Conservation (phyloP, 2,797 vertebrate species). For the Parambassis ranga region DNA sequence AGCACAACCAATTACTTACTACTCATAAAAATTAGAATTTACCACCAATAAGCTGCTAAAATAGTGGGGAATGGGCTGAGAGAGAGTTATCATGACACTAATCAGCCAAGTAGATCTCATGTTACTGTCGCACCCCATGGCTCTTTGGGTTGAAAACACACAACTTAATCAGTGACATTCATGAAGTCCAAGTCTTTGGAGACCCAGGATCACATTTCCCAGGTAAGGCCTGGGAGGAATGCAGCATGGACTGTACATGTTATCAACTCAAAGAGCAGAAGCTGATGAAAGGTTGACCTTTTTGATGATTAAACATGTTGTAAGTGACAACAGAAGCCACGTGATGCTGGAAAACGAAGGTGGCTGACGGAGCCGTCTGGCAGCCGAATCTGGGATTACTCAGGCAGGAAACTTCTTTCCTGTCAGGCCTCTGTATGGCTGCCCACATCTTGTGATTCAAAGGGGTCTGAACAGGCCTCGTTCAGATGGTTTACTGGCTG, state of each 20-base stretch:
- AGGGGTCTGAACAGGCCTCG: not conserved
- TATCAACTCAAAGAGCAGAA: constrained; percentile 59
- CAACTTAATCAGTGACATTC: constrained; percentile 66
- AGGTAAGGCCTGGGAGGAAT: constrained; percentile 66
- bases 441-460: not conserved
- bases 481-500: not conserved
- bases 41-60: constrained; percentile 24
- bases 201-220: constrained; percentile 62
- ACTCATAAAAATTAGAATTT: not conserved
- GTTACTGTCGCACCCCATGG: constrained; percentile 37
- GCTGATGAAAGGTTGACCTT: constrained; percentile 68
- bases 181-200: constrained; percentile 46
- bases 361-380: not conserved
- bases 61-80: not conserved
- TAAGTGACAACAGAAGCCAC: constrained; percentile 28
- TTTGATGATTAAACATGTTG: constrained; percentile 67
- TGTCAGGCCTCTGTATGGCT: not conserved
- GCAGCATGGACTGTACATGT: constrained; percentile 42
- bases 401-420: not conserved
- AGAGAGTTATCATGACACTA: constrained; percentile 18
- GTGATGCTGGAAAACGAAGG: constrained; percentile 12
- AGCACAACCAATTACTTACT: not conserved
- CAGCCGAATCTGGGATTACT: not conserved
- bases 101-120: constrained; percentile 48
- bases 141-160: constrained; percentile 42